Base-by-base conservation (phyloP, 2,888 invertebrate genomes). In the Drosophila vallismaia region DNA sequence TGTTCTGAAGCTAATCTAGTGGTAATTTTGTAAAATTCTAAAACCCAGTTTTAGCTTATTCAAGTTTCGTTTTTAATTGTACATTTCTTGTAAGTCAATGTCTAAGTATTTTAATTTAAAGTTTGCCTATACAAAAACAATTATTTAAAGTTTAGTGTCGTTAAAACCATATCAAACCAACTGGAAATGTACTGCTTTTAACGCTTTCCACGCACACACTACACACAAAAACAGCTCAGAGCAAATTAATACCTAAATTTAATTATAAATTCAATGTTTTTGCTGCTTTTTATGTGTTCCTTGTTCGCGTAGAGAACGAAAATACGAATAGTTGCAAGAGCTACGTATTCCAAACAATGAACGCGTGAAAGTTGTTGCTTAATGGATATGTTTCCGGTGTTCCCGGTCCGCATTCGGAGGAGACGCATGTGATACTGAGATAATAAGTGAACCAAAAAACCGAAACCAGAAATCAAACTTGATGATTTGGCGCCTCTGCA, bases 391-490 rank as follows among this genome's bases (percentile, higher is more conserved):
- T 86, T 86, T 83, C 86, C 76, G 51, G 46, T 48, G 42, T 40
- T 64, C 76, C 68, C 68, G 4, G 74, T 68, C 71, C 46, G 72
- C 74, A 72, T 66, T 74, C 67, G 57, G 58, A 71, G 86, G 87
- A 88, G 84, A 80, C 89, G 83, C 82, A 89, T 89, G 89, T 89
- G 89, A 89, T 89, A 89, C 76, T 89, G 89, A 89, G 90, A 89
- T 89, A 89, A 89, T 90, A 89, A 89, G 86, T 70, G 78, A 86
- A 81, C 78, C 79, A 69, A 88, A 77, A 74, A 71, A 60, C 10
- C 48, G 40, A 56, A 49, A 57, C 29, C 31, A 54, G 56, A 52
- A 71, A 62, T 56, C 19, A 58, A 56, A 54, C 58, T 70, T 48
- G 36, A 56, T 63, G 57, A 57, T 71, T 66, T 73, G 69, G 51